A percentile compares a stretch with the other conserved stretches of the same genome.
These are phyloP conservation scores for Eupithecia inturbata DNA, from an alignment of 2,888 invertebrate species.

Conservation along the genomic window DNA sequence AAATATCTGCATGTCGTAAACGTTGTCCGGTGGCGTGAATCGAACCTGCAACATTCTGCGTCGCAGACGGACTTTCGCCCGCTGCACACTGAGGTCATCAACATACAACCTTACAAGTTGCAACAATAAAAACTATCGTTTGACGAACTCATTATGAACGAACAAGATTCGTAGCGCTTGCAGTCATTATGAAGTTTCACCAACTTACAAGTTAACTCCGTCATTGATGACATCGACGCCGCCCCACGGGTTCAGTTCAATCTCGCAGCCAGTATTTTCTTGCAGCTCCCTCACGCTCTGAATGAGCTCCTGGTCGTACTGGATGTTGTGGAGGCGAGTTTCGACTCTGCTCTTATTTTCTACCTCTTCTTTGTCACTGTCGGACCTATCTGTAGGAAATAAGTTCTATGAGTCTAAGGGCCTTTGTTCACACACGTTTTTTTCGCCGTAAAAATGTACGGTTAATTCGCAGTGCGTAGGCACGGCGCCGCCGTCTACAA, in stretches of 20 bases:
- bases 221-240: neutral
- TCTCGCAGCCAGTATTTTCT: conserved; percentile 29
- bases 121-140: too few relatives aligned
- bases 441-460: too few relatives aligned
- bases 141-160: too few relatives aligned
- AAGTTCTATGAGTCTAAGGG: neutral
- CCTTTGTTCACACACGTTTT: too few relatives aligned
- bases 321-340: conserved; percentile 28
- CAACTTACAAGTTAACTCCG: conserved; percentile 23
- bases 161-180: too few relatives aligned
- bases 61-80: neutral
- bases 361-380: conserved; percentile 29
- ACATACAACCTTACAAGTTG: too few relatives aligned
- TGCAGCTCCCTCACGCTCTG: conserved; percentile 32
- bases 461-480: too few relatives aligned
- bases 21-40: too few relatives aligned
- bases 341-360: conserved; percentile 24
- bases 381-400: conserved; percentile 10
- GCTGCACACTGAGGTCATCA: too few relatives aligned
- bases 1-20: too few relatives aligned
- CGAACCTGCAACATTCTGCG: neutral
- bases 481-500: too few relatives aligned
- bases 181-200: too few relatives aligned
- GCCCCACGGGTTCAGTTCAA: conserved; percentile 17
- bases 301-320: conserved; percentile 27